A percentile compares a stretch with the other conserved stretches of the same genome.
Conservation (phyloP, 2,888 invertebrate genomes). For the Gymnocheta viridis region DNA sequence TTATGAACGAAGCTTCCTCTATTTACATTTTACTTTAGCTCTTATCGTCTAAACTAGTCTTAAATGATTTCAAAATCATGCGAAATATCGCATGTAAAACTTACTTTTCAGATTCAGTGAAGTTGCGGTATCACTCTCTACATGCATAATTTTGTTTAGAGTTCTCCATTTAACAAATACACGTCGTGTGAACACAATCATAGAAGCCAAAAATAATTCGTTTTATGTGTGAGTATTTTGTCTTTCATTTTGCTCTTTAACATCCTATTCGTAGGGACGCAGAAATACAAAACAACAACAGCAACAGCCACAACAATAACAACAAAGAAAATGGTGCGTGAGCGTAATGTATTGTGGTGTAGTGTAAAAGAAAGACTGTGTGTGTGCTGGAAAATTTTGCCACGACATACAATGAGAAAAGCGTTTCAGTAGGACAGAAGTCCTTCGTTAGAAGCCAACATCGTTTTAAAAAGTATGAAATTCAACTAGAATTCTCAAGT, state of each 20-base stretch:
- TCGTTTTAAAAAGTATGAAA: conserved; percentile 72
- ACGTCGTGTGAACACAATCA: neutral
- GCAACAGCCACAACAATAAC: neutral
- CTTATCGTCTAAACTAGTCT: no score
- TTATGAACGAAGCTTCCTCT: no score
- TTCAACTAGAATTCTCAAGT: conserved; percentile 26
- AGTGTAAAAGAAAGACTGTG: conserved; percentile 60
- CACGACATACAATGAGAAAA: conserved; percentile 66
- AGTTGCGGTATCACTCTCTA: no score
- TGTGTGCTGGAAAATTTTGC: conserved; percentile 57
- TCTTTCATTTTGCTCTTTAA: neutral
- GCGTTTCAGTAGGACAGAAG: conserved; percentile 81
- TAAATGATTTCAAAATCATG: no score
- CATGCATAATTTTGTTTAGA: no score
- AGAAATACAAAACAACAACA: neutral
- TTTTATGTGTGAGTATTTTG: neutral
- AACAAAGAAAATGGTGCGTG: conserved; percentile 47
- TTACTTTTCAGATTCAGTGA: no score
- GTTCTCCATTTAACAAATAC: neutral
- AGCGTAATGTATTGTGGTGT: conserved; percentile 54
- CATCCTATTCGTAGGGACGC: conserved; percentile 8
- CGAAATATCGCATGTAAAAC: no score
- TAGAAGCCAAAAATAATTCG: conserved; percentile 7
- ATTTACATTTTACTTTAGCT: no score
- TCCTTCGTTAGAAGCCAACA: conserved; percentile 81